Evolutionary conservation across 2,113 vertebrate genomes (phyloP).

Genomic region (Atractosteus spatula): DNA sequence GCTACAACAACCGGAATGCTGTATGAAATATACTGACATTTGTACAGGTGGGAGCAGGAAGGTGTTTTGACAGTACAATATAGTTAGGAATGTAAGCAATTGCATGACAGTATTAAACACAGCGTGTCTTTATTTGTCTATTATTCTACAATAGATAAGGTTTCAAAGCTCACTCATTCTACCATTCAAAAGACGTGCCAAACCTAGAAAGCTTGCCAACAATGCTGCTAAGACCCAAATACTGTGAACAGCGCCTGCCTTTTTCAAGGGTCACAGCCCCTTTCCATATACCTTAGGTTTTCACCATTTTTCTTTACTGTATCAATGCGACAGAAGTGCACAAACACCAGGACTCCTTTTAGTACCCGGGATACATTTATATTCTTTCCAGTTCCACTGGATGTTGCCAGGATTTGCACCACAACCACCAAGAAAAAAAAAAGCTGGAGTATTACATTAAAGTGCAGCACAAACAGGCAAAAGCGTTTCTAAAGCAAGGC

Average conservation of each 20-base stretch:
- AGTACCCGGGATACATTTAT: too few species aligned
- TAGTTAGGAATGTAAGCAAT: too few species aligned
- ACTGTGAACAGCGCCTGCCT: slow-evolving; percentile 46
- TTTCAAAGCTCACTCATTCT: slow-evolving; percentile 5
- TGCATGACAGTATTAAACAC: not conserved
- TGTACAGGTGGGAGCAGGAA: too few species aligned
- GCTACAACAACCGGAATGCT: too few species aligned
- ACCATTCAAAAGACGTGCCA: slow-evolving; percentile 44
- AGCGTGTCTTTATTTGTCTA: not conserved
- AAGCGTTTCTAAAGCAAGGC: slow-evolving; percentile 5
- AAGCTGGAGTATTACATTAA: too few species aligned
- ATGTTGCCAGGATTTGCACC: too few species aligned
- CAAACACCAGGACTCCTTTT: too few species aligned
- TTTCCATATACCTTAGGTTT: slow-evolving; percentile 50
- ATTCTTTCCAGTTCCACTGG: too few species aligned
- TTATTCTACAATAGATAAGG: not conserved
- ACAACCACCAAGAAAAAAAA: too few species aligned
- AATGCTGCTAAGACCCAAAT: slow-evolving; percentile 56
- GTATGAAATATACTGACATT: too few species aligned
- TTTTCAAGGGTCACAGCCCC: slow-evolving; percentile 66
- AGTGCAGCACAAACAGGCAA: not conserved
- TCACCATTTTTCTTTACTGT: not conserved
- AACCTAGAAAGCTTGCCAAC: slow-evolving; percentile 49
- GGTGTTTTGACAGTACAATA: too few species aligned
- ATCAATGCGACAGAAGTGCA: too few species aligned